Evolutionary conservation across 64 coral and sea anemone genomes (phyloP).

Genomic region (Cladopsammia gracilis): DNA sequence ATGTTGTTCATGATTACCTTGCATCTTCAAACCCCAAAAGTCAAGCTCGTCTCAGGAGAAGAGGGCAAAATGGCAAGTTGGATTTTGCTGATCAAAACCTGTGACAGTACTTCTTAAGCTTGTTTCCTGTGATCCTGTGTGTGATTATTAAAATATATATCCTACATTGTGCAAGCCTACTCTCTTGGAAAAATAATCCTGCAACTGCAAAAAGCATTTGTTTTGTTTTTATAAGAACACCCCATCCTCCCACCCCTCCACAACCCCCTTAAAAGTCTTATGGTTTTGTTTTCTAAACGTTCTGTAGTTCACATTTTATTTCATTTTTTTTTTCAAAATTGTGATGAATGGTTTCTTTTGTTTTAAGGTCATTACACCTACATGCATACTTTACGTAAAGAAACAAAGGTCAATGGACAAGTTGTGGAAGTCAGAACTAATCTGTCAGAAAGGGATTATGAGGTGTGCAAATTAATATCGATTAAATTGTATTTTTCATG

Average conservation of each 20-base stretch:
- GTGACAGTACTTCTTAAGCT: too few relatives aligned
- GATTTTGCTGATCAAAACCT: background rate
- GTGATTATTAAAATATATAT: too few relatives aligned
- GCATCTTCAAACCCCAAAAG: slow-evolving; percentile 68
- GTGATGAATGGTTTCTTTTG: background rate
- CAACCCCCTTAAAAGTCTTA: too few relatives aligned
- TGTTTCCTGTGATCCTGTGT: too few relatives aligned
- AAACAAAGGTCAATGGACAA: slow-evolving; percentile 83
- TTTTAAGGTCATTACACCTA: slow-evolving; percentile 75
- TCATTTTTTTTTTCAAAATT: background rate
- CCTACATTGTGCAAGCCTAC: too few relatives aligned
- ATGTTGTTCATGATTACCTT: slow-evolving; percentile 98
- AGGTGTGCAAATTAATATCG: slow-evolving; percentile 45
- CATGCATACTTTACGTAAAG: slow-evolving; percentile 84
- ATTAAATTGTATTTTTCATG: too few relatives aligned
- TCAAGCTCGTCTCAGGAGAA: slow-evolving; percentile 88
- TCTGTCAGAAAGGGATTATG: slow-evolving; percentile 83
- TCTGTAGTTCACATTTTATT: background rate
- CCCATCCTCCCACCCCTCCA: too few relatives aligned
- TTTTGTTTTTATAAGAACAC: too few relatives aligned
- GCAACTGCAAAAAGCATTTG: too few relatives aligned
- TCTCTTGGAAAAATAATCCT: too few relatives aligned
- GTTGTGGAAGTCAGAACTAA: slow-evolving; percentile 92
- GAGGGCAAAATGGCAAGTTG: slow-evolving; percentile 95
- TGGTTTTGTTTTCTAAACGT: background rate